Evolutionary conservation across 2,888 invertebrate species (phyloP).

Genomic region (Selenia dentaria): DNA sequence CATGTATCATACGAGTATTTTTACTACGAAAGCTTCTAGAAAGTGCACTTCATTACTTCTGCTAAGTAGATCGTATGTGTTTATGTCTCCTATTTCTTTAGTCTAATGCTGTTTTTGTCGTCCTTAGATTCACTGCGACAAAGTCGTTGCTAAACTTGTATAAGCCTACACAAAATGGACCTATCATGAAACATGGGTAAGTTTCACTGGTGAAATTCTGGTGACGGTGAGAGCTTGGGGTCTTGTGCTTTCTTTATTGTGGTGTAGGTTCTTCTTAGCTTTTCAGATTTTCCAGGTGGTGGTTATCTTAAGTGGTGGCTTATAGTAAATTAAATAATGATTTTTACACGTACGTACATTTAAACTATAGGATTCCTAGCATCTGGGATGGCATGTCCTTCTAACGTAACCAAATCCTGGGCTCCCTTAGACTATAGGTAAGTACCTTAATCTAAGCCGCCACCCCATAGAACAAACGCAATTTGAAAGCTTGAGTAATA

Average conservation of each 20-base stretch:
- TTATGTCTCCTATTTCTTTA: slow-evolving; percentile 38
- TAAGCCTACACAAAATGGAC: slow-evolving; percentile 86
- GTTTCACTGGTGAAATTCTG: slow-evolving; percentile 53
- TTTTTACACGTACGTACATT: too few species aligned
- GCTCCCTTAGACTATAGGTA: too few species aligned
- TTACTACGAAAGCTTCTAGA: too few species aligned
- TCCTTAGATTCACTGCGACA: slow-evolving; percentile 88
- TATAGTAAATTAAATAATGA: too few species aligned
- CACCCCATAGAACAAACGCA: too few species aligned
- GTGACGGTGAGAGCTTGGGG: slow-evolving; percentile 27
- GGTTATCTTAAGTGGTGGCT: not conserved
- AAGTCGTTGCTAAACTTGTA: slow-evolving; percentile 89
- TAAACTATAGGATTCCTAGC: too few species aligned
- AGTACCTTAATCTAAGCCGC: too few species aligned
- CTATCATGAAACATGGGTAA: slow-evolving; percentile 89
- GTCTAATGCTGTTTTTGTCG: slow-evolving; percentile 46
- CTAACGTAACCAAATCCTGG: too few species aligned
- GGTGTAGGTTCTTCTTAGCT: not conserved
- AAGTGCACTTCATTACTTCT: slow-evolving; percentile 3
- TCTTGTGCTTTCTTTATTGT: not conserved
- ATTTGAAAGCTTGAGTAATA: too few species aligned
- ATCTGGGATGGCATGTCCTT: too few species aligned
- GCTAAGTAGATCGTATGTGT: slow-evolving; percentile 19
- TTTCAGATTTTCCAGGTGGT: not conserved
- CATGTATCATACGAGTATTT: too few species aligned